Percentiles rank a stretch among this genome's conserved stretches.
Conservation (phyloP, 2,113 vertebrate genomes). For the Cyprinodon variegatus region DNA sequence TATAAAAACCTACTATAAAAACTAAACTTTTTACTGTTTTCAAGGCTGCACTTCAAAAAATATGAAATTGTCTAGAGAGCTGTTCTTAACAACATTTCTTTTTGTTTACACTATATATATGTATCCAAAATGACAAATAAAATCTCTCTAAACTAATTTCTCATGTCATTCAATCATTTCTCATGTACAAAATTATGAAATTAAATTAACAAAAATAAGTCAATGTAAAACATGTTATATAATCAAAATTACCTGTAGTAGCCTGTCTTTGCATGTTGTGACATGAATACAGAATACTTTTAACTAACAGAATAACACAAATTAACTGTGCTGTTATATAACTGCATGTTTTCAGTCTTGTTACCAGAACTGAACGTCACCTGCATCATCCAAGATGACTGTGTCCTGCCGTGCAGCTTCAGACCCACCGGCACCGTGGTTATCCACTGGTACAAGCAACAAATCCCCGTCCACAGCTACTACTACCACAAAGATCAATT, state of each 20-base stretch:
- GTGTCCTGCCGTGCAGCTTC: conserved; percentile 83
- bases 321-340: neutral
- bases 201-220: neutral
- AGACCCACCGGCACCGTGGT: conserved; percentile 72
- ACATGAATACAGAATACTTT: neutral
- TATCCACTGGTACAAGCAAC: conserved; percentile 86
- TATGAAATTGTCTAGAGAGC: too few relatives aligned
- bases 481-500: conserved; percentile 81
- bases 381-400: conserved; percentile 81
- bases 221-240: neutral
- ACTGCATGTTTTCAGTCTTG: conserved; percentile 10
- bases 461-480: conserved; percentile 81
- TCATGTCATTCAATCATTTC: too few relatives aligned
- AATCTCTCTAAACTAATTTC: too few relatives aligned
- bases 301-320: neutral
- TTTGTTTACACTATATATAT: too few relatives aligned
- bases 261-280: neutral
- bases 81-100: too few relatives aligned
- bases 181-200: neutral
- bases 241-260: neutral
- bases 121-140: too few relatives aligned
- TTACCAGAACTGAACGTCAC: conserved; percentile 69
- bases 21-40: too few relatives aligned
- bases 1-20: too few relatives aligned
- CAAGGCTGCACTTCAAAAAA: too few relatives aligned